These are phyloP conservation scores for Acipenser transmontanus DNA, from an alignment of 2,797 vertebrate genomes.

Conservation along the genomic window DNA sequence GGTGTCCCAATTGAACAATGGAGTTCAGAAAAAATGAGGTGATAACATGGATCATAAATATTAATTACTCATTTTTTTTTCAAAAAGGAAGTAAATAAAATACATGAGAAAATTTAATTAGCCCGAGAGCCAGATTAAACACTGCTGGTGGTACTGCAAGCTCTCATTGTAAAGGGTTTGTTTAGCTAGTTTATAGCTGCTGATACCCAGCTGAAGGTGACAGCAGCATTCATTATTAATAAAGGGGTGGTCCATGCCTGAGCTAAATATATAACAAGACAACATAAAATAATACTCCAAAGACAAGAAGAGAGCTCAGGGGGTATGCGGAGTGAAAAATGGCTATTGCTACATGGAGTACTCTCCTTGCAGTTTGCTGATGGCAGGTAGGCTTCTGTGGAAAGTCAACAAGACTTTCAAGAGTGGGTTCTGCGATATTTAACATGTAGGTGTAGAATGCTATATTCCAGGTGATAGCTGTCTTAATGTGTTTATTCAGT, in stretches of 20 bases:
- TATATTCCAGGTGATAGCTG: neutral
- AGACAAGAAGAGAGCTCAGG: neutral
- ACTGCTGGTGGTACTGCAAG: neutral
- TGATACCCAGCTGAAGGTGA: neutral
- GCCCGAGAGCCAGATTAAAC: neutral
- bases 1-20: no score
- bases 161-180: neutral
- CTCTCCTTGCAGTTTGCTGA: neutral
- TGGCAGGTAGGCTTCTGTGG: neutral
- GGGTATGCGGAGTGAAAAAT: neutral
- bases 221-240: neutral
- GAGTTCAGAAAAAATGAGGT: no score
- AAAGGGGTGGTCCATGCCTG: neutral
- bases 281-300: neutral
- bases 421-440: neutral
- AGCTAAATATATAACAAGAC: neutral
- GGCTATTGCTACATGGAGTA: neutral
- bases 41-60: no score
- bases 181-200: neutral
- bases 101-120: neutral
- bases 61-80: no score
- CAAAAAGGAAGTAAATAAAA: neutral
- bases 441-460: neutral
- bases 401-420: neutral
- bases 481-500: neutral